A percentile compares a stretch with the other conserved stretches of the same genome.
Evolutionary conservation across 2,888 invertebrate genomes (phyloP).

Genomic region (Cryptophagus acutangulus): DNA sequence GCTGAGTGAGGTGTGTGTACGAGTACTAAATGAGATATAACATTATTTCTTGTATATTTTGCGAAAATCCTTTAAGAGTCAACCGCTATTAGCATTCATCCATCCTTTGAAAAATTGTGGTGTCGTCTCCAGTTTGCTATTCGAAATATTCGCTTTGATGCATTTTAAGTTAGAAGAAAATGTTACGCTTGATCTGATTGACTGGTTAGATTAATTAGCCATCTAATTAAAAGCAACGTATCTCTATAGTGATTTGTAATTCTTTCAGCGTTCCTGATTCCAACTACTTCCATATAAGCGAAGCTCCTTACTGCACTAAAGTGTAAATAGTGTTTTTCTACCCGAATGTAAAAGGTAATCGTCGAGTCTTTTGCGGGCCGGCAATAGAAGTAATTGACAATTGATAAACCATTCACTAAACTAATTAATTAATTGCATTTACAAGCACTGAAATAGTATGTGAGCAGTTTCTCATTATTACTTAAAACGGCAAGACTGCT

Average conservation of each 20-base stretch:
- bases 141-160: slow-evolving; percentile 10
- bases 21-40: slow-evolving; percentile 46
- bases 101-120: no score
- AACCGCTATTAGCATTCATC: no score
- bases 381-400: slow-evolving; percentile 44
- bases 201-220: slow-evolving; percentile 46
- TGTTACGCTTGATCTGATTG: slow-evolving; percentile 44
- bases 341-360: slow-evolving; percentile 40
- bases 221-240: slow-evolving; percentile 41
- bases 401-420: slow-evolving; percentile 44
- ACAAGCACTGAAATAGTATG: slow-evolving; percentile 34
- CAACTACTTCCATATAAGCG: slow-evolving; percentile 40
- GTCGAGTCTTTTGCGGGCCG: slow-evolving; percentile 29
- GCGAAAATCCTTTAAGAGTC: slow-evolving; percentile 31
- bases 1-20: slow-evolving; percentile 46
- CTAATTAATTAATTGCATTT: slow-evolving; percentile 46
- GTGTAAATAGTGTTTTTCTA: slow-evolving; percentile 46
- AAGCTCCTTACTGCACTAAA: slow-evolving; percentile 40
- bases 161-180: no score
- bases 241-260: slow-evolving; percentile 36
- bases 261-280: slow-evolving; percentile 33
- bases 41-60: slow-evolving; percentile 29
- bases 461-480: slow-evolving; percentile 35
- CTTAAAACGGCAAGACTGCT: slow-evolving; percentile 30
- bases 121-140: no score